Conservation (phyloP, 2,797 vertebrate genomes). For the Gadopsis bispinosus region DNA sequence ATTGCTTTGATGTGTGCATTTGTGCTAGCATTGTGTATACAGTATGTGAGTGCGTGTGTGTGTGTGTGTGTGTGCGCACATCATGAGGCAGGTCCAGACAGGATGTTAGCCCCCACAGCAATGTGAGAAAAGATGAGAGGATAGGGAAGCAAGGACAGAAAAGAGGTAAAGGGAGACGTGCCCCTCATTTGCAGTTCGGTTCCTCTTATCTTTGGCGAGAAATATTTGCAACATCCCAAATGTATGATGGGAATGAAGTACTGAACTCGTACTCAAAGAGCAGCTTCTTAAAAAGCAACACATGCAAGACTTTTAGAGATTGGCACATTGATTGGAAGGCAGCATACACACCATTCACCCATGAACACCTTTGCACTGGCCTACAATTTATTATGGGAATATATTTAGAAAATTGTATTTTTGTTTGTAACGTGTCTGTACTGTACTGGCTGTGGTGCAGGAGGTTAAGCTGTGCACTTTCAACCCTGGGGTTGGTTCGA, state of each 20-base stretch:
- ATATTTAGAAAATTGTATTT: not conserved
- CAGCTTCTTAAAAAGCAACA: not conserved
- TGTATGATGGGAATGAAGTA: too few species aligned
- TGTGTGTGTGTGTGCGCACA: too few species aligned
- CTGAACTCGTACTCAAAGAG: not conserved
- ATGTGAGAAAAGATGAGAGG: slow-evolving; percentile 37
- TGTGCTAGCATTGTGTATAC: slow-evolving; percentile 13
- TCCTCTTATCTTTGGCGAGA: slow-evolving; percentile 21
- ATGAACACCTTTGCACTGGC: not conserved
- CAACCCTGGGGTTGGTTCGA: too few species aligned
- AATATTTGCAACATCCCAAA: slow-evolving; percentile 16
- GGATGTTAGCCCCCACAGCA: slow-evolving; percentile 35
- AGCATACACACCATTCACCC: not conserved
- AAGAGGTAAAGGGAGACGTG: slow-evolving; percentile 7
- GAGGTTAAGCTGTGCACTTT: too few species aligned
- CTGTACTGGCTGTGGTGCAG: too few species aligned
- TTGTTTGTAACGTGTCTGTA: too few species aligned
- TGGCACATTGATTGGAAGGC: not conserved
- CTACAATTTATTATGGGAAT: not conserved
- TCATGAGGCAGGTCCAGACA: slow-evolving; percentile 57
- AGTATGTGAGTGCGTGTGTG: slow-evolving; percentile 31
- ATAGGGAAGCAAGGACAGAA: slow-evolving; percentile 30
- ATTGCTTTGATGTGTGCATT: slow-evolving; percentile 57
- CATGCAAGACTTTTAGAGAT: not conserved
- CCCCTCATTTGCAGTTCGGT: slow-evolving; percentile 9